Evolutionary conservation across 2,797 vertebrate genomes (phyloP).

Genomic region (Karalla daura): DNA sequence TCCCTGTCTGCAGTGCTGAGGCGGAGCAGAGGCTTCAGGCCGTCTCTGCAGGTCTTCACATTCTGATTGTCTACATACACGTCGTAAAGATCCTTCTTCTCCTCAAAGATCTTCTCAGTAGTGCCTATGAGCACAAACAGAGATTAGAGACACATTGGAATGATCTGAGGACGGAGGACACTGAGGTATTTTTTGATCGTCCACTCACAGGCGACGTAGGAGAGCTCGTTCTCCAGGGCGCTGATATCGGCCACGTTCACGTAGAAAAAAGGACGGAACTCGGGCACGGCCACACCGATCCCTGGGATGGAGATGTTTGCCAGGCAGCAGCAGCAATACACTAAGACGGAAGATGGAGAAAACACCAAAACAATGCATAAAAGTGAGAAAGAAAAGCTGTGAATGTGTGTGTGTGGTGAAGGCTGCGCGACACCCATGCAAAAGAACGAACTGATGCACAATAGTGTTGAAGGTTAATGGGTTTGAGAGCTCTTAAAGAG

Average conservation of each 20-base stretch:
- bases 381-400: constrained; percentile 17
- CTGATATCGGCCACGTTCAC: constrained; percentile 95
- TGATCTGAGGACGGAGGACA: no score
- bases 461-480: not conserved
- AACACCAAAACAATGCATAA: constrained; percentile 13
- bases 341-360: constrained; percentile 62
- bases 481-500: not conserved
- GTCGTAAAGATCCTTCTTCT: constrained; percentile 93
- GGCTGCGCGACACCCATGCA: not conserved
- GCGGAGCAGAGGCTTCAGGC: constrained; percentile 91
- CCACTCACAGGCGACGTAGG: constrained; percentile 94
- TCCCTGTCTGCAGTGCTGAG: constrained; percentile 91
- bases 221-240: constrained; percentile 93
- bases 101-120: constrained; percentile 97
- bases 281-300: constrained; percentile 89
- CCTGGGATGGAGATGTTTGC: constrained; percentile 94
- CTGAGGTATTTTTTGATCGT: not conserved
- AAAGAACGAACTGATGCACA: not conserved
- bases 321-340: constrained; percentile 97
- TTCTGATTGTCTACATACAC: constrained; percentile 98
- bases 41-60: constrained; percentile 91
- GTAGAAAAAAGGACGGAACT: constrained; percentile 95
- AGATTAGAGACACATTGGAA: not conserved
- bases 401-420: constrained; percentile 1
- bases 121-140: constrained; percentile 83